Conservation (phyloP, 2,888 invertebrate genomes). For the Hypsopygia costalis region DNA sequence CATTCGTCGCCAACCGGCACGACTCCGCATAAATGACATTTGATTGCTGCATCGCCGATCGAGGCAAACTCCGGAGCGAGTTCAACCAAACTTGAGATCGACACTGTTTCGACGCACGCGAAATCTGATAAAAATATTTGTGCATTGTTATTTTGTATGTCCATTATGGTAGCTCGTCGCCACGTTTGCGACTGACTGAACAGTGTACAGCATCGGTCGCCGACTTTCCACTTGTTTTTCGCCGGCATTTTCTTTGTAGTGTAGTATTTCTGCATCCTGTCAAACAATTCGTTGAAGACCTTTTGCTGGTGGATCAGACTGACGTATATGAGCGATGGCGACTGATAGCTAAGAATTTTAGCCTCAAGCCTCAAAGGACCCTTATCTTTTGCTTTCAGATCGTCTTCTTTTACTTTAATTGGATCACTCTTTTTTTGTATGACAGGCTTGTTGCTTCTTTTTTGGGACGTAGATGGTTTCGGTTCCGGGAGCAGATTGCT, state of each 20-base stretch:
- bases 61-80: slow-evolving; percentile 72
- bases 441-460: slow-evolving; percentile 20
- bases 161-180: slow-evolving; percentile 80
- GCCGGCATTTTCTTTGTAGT: slow-evolving; percentile 32
- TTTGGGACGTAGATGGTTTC: slow-evolving; percentile 18
- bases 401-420: slow-evolving; percentile 27
- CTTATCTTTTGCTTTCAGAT: slow-evolving; percentile 62
- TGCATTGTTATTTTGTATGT: slow-evolving; percentile 50
- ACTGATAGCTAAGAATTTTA: slow-evolving; percentile 66
- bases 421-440: slow-evolving; percentile 32
- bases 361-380: slow-evolving; percentile 73
- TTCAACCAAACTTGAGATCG: slow-evolving; percentile 61
- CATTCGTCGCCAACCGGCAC: slow-evolving; percentile 83
- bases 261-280: slow-evolving; percentile 79
- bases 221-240: slow-evolving; percentile 68
- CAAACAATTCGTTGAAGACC: slow-evolving; percentile 65
- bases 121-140: slow-evolving; percentile 85
- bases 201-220: slow-evolving; percentile 68
- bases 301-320: slow-evolving; percentile 67
- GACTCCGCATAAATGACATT: slow-evolving; percentile 86
- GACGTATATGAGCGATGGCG: slow-evolving; percentile 83
- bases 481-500: slow-evolving; percentile 41
- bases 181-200: slow-evolving; percentile 77
- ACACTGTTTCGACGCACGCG: slow-evolving; percentile 75
- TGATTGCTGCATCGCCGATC: slow-evolving; percentile 80